Conservation (phyloP, 2,888 invertebrate species). For the Amiota minor region DNA sequence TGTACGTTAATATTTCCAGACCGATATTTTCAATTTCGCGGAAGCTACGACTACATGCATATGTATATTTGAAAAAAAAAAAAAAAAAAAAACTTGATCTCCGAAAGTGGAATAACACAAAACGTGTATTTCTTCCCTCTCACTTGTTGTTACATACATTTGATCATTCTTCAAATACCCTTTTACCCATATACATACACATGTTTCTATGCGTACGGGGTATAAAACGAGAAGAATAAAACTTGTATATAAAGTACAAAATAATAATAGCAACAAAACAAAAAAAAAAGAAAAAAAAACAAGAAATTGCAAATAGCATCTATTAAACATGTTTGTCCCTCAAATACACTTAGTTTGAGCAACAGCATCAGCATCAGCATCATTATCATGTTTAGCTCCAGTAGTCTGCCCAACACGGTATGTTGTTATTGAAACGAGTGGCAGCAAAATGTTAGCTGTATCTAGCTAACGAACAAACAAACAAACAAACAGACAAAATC, state of each 20-base stretch:
- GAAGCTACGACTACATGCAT: neutral
- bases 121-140: no score
- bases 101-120: no score
- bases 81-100: neutral
- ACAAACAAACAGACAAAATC: slow-evolving; percentile 47
- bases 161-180: no score
- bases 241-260: slow-evolving; percentile 11
- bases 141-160: no score
- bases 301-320: slow-evolving; percentile 5
- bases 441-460: slow-evolving; percentile 5
- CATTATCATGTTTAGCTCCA: slow-evolving; percentile 14
- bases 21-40: no score
- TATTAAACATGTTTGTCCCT: slow-evolving; percentile 42
- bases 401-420: slow-evolving; percentile 17
- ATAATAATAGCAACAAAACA: neutral
- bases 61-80: no score
- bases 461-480: slow-evolving; percentile 10
- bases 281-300: neutral
- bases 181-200: no score
- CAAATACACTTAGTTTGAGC: slow-evolving; percentile 34
- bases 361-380: neutral
- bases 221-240: neutral
- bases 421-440: slow-evolving; percentile 15
- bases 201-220: no score
- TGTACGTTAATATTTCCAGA: no score